Percentiles rank a stretch among this genome's conserved stretches.
These are phyloP conservation scores for Cerastis rubricosa DNA, from an alignment of 2,888 invertebrate species.

Conservation along the genomic window DNA sequence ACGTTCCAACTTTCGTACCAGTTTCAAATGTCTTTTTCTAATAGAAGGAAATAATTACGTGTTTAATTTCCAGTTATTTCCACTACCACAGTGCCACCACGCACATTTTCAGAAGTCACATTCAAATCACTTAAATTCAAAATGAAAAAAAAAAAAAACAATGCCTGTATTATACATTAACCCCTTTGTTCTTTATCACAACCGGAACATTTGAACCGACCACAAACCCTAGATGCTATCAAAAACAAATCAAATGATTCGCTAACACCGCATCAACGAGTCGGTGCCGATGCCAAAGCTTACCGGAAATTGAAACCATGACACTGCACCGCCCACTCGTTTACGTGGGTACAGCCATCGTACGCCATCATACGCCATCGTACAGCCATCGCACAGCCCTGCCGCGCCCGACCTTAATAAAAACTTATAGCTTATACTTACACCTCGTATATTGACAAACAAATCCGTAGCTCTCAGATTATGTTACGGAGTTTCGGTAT, in stretches of 20 bases:
- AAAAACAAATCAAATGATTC: slow-evolving; percentile 64
- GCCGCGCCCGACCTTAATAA: slow-evolving; percentile 59
- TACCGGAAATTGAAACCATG: slow-evolving; percentile 80
- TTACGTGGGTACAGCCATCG: slow-evolving; percentile 27
- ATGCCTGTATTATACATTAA: slow-evolving; percentile 18
- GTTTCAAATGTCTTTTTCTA: background rate
- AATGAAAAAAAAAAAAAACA: background rate
- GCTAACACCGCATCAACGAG: slow-evolving; percentile 57
- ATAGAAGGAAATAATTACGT: background rate
- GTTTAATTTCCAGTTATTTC: background rate
- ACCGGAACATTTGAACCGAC: slow-evolving; percentile 11
- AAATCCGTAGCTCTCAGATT: slow-evolving; percentile 49
- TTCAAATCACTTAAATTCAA: background rate
- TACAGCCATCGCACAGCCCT: slow-evolving; percentile 21
- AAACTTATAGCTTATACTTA: slow-evolving; percentile 55
- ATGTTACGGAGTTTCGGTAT: slow-evolving; percentile 38
- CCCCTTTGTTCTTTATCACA: slow-evolving; percentile 16
- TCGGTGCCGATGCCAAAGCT: slow-evolving; percentile 60
- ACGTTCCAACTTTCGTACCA: background rate
- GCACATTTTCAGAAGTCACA: background rate
- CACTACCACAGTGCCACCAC: background rate
- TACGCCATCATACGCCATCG: slow-evolving; percentile 10
- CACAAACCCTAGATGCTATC: slow-evolving; percentile 45
- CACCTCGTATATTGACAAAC: slow-evolving; percentile 56
- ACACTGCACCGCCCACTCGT: slow-evolving; percentile 70